Conservation (phyloP, 2,797 vertebrate genomes). For the Enteromius viviparus region DNA sequence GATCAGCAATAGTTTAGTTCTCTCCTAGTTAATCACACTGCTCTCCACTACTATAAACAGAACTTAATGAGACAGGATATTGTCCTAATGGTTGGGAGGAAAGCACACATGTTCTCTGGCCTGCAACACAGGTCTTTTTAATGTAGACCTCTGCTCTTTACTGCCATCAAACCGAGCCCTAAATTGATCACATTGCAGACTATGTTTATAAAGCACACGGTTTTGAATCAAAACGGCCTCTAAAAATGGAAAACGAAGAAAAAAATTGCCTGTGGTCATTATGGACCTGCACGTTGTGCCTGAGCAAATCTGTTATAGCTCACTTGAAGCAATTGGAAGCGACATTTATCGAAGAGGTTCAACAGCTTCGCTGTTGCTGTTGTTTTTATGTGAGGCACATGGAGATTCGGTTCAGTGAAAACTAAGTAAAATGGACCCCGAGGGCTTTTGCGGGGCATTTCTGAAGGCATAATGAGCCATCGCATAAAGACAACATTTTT, state of each 20-base stretch:
- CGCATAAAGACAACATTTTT: conserved; percentile 65
- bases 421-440: conserved; percentile 24
- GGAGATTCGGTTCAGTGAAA: conserved; percentile 62
- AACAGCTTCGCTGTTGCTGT: conserved; percentile 58
- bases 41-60: conserved; percentile 64
- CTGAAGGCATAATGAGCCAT: conserved; percentile 53
- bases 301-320: conserved; percentile 63
- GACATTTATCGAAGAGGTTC: conserved; percentile 70
- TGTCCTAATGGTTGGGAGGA: conserved; percentile 69
- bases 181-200: conserved; percentile 72
- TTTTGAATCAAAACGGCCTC: conserved; percentile 73
- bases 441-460: conserved; percentile 42
- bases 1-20: conserved; percentile 52
- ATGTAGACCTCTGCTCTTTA: conserved; percentile 69
- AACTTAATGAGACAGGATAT: conserved; percentile 64
- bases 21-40: conserved; percentile 62
- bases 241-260: conserved; percentile 73
- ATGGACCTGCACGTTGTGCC: conserved; percentile 64
- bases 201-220: conserved; percentile 74
- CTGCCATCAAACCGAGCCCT: conserved; percentile 72
- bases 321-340: conserved; percentile 66
- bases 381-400: conserved; percentile 58
- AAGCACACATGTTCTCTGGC: conserved; percentile 63
- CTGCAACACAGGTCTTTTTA: conserved; percentile 62
- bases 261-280: conserved; percentile 67